These are phyloP conservation scores for Pituophis catenifer DNA, from an alignment of 2,113 vertebrate genomes.

Conservation along the genomic window DNA sequence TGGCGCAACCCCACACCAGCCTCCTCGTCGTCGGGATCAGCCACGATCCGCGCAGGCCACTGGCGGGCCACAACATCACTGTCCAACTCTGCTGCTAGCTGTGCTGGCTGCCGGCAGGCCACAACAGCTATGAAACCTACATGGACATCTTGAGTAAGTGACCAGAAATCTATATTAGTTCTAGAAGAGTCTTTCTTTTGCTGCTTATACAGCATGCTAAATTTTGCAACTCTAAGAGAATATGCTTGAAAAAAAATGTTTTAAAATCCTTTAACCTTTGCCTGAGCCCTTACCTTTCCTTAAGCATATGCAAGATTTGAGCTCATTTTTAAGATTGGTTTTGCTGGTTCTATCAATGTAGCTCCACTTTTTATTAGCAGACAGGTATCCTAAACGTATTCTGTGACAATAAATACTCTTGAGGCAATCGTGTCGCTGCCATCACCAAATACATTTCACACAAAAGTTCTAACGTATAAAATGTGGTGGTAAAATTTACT, in stretches of 20 bases:
- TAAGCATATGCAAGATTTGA: neutral
- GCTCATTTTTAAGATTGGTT: neutral
- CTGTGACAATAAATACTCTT: too few species aligned
- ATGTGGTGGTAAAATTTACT: neutral
- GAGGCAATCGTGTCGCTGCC: neutral
- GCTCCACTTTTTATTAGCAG: neutral
- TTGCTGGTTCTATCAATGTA: neutral
- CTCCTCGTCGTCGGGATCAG: too few species aligned
- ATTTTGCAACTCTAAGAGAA: neutral
- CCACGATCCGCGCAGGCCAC: too few species aligned
- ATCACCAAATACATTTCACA: neutral
- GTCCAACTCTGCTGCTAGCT: too few species aligned
- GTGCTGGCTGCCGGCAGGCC: too few species aligned
- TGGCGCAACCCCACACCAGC: too few species aligned
- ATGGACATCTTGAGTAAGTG: neutral
- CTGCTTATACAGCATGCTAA: neutral
- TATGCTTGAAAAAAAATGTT: neutral
- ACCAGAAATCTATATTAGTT: neutral
- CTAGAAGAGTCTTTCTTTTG: neutral
- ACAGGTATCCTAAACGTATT: neutral
- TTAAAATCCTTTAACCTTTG: neutral
- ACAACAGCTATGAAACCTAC: neutral
- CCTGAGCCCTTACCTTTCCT: neutral
- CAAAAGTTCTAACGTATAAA: neutral
- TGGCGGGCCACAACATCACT: too few species aligned